Evolutionary conservation across 2,888 invertebrate species (phyloP).

Genomic region (Eremobia ochroleuca): DNA sequence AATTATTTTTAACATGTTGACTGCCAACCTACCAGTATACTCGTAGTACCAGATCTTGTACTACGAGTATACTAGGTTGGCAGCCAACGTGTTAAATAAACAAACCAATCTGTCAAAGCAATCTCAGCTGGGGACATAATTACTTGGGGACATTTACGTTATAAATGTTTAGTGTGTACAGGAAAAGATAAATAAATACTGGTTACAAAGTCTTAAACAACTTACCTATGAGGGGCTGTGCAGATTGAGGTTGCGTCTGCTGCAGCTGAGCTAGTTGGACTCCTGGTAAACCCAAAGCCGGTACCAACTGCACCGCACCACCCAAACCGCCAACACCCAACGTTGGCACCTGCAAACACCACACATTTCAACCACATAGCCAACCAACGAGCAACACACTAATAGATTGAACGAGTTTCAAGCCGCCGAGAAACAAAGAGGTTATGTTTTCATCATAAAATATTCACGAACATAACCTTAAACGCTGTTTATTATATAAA

Average conservation of each 20-base stretch:
- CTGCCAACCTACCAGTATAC: too few species aligned
- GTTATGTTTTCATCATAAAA: constrained; percentile 44
- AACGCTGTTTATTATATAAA: constrained; percentile 1
- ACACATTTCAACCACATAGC: neutral
- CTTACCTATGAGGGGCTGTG: constrained; percentile 72
- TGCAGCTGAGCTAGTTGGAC: constrained; percentile 86
- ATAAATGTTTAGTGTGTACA: neutral
- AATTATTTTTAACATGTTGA: too few species aligned
- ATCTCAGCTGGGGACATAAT: neutral
- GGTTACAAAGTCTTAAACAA: neutral
- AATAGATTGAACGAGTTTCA: constrained; percentile 44
- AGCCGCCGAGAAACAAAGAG: constrained; percentile 30
- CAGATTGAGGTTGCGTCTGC: constrained; percentile 79
- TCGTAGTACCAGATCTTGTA: too few species aligned
- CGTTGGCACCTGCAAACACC: constrained; percentile 88
- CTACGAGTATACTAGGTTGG: too few species aligned
- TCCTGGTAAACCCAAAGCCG: constrained; percentile 91
- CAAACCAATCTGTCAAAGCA: too few species aligned
- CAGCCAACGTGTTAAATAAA: too few species aligned
- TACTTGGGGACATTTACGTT: neutral
- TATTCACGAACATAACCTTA: constrained; percentile 52
- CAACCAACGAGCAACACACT: constrained; percentile 10
- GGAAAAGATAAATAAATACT: neutral
- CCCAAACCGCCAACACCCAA: constrained; percentile 94
- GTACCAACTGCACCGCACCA: constrained; percentile 96